A percentile compares a stretch with the other conserved stretches of the same genome.
Conservation (phyloP, 2,888 invertebrate genomes). For the Mythimna lalbum region DNA sequence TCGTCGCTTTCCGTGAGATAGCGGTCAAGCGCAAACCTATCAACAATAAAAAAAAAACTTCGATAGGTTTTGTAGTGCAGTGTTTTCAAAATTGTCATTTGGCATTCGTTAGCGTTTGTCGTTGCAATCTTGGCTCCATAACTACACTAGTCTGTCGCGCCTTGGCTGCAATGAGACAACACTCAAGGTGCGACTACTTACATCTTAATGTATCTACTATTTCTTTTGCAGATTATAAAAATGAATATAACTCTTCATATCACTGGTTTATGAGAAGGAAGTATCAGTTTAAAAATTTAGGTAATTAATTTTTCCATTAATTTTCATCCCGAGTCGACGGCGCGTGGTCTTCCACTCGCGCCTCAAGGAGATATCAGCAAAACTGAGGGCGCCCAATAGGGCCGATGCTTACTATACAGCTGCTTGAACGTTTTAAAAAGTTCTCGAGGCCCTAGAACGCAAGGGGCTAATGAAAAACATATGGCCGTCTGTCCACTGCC, state of each 20-base stretch:
- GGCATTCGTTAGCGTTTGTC: neutral
- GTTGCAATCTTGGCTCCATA: neutral
- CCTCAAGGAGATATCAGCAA: too few species aligned
- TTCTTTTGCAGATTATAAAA: conserved; percentile 28
- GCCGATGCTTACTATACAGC: too few species aligned
- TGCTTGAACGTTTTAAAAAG: too few species aligned
- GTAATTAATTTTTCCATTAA: conserved; percentile 15
- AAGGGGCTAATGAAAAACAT: too few species aligned
- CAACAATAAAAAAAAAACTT: too few species aligned
- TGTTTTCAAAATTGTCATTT: neutral
- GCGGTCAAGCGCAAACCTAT: too few species aligned
- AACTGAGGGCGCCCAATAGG: too few species aligned
- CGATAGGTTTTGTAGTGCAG: neutral
- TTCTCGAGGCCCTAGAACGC: too few species aligned
- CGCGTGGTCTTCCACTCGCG: too few species aligned
- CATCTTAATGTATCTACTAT: neutral
- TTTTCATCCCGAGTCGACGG: neutral
- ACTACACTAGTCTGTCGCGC: neutral
- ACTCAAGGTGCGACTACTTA: neutral
- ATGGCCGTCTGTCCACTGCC: too few species aligned
- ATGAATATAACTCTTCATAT: conserved; percentile 35
- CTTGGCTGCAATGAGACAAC: neutral
- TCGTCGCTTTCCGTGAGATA: too few species aligned
- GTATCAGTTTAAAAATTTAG: conserved; percentile 27
- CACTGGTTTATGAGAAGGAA: conserved; percentile 42